Evolutionary conservation across 2,888 invertebrate genomes (phyloP).

Genomic region (Conops quadrifasciatus): DNA sequence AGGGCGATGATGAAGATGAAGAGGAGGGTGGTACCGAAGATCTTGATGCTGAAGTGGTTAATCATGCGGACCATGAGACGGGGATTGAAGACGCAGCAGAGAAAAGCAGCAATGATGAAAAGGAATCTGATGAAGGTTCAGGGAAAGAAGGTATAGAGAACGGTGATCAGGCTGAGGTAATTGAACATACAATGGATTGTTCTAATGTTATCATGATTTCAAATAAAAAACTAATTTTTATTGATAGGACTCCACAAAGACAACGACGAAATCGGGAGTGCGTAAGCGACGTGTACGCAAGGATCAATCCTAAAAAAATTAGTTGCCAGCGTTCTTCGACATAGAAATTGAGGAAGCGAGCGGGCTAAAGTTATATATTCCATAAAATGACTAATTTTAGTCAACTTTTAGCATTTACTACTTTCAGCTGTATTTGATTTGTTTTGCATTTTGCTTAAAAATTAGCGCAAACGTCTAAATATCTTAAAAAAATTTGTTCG

Average conservation of each 20-base stretch:
- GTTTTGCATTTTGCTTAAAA: too few relatives aligned
- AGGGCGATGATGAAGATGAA: constrained; percentile 39
- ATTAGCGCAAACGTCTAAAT: too few relatives aligned
- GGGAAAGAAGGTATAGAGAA: constrained; percentile 50
- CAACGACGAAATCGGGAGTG: constrained; percentile 49
- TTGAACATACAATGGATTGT: not conserved
- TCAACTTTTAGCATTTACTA: constrained; percentile 12
- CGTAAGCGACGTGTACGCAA: constrained; percentile 62
- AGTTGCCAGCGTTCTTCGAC: constrained; percentile 40
- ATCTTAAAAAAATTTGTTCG: too few relatives aligned
- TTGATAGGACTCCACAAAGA: constrained; percentile 45
- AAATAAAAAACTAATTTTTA: not conserved
- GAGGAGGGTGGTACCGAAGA: constrained; percentile 36
- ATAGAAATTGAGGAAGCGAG: constrained; percentile 19
- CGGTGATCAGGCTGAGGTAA: constrained; percentile 47
- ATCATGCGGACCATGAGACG: constrained; percentile 31
- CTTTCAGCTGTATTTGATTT: constrained; percentile 16
- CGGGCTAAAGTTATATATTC: constrained; percentile 28
- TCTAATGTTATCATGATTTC: not conserved
- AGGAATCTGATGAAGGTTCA: constrained; percentile 47
- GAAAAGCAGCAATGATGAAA: constrained; percentile 35
- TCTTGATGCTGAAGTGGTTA: constrained; percentile 39
- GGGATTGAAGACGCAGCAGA: constrained; percentile 35
- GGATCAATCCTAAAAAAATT: constrained; percentile 51
- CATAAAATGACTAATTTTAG: constrained; percentile 30